These are phyloP conservation scores for Hyalella azteca DNA, from an alignment of 2,888 invertebrate species.

Conservation along the genomic window DNA sequence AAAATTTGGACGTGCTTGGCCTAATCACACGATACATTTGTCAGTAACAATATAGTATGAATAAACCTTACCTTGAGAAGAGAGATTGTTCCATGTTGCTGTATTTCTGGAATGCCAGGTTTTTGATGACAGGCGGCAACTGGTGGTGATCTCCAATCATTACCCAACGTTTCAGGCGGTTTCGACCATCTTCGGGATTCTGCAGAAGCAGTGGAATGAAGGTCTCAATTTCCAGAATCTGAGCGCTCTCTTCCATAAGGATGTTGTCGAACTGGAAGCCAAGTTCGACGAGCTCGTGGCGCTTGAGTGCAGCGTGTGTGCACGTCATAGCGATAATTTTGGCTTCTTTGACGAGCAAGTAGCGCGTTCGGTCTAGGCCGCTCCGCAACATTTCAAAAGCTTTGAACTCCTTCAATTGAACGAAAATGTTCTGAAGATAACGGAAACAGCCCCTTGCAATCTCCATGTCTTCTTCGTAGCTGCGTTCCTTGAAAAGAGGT, in stretches of 20 bases:
- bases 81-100: constrained; percentile 99
- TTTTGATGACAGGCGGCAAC: constrained; percentile 98
- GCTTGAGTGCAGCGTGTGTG: constrained; percentile 96
- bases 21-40: no score
- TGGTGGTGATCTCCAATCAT: constrained; percentile 99
- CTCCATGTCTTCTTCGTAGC: constrained; percentile 81
- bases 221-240: constrained; percentile 98
- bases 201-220: constrained; percentile 98
- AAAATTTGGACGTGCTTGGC: no score
- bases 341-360: constrained; percentile 95
- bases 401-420: constrained; percentile 95
- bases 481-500: constrained; percentile 82
- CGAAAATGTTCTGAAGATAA: constrained; percentile 93
- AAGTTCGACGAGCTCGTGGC: constrained; percentile 93
- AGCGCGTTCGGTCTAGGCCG: constrained; percentile 94
- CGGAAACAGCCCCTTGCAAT: constrained; percentile 91
- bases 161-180: constrained; percentile 94
- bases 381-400: constrained; percentile 96
- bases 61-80: constrained; percentile 73
- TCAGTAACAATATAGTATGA: no score
- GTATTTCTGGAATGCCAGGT: constrained; percentile 99
- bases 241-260: constrained; percentile 98
- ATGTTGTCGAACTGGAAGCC: constrained; percentile 99
- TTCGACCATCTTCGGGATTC: constrained; percentile 90
- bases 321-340: constrained; percentile 99